A percentile compares a stretch with the other conserved stretches of the same genome.
Evolutionary conservation across 23 tunicate genomes (phyloP).

Genomic region (Trididemnum miniatum): DNA sequence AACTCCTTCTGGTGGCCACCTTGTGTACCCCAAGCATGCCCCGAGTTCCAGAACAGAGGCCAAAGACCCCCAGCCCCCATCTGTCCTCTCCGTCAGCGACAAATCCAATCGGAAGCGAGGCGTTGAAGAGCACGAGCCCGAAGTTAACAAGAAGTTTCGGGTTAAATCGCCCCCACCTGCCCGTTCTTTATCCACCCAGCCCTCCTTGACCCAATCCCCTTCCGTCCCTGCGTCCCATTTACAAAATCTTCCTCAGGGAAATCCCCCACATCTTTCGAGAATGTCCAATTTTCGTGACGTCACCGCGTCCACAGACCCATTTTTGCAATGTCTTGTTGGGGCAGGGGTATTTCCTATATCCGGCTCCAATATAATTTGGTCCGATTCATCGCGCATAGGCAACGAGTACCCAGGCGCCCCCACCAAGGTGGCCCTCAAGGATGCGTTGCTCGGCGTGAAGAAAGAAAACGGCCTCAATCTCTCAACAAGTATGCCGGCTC

Average conservation of each 20-base stretch:
- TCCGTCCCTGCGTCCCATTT: background rate
- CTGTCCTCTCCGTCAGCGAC: background rate
- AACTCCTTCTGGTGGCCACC: slow-evolving; percentile 3
- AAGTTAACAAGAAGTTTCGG: background rate
- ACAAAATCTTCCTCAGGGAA: background rate
- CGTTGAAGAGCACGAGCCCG: background rate
- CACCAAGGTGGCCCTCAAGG: slow-evolving; percentile 37
- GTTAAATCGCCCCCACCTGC: background rate
- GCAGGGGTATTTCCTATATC: slow-evolving; percentile 24
- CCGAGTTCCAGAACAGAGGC: background rate
- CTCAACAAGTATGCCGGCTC: background rate
- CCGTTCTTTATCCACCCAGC: background rate
- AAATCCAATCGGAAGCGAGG: slow-evolving; percentile 36
- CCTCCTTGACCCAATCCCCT: background rate
- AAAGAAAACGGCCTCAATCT: slow-evolving; percentile 12
- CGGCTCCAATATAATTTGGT: slow-evolving; percentile 38
- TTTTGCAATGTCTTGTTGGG: slow-evolving; percentile 19
- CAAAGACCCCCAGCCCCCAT: no score
- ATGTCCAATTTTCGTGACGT: slow-evolving; percentile 7
- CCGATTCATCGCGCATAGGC: background rate
- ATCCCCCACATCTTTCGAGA: no score
- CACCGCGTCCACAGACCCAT: slow-evolving; percentile 22
- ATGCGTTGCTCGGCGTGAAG: slow-evolving; percentile 44
- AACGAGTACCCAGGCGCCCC: slow-evolving; percentile 52
- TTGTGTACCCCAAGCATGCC: slow-evolving; percentile 35